These are phyloP conservation scores for Microvelia longipes DNA, from an alignment of 1,140 invertebrate genomes.

Conservation along the genomic window DNA sequence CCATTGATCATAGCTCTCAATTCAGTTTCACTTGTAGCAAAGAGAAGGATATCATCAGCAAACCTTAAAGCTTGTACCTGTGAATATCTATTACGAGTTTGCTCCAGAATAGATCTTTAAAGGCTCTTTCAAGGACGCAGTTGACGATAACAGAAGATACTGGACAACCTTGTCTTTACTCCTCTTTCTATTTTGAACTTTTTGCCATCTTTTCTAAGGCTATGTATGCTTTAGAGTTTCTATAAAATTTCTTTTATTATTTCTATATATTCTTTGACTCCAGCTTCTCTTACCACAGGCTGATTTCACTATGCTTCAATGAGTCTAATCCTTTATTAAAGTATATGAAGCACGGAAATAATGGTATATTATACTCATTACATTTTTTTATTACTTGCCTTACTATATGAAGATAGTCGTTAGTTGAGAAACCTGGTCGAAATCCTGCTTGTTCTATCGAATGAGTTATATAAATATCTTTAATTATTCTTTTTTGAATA, in stretches of 20 bases:
- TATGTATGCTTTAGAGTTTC: neutral
- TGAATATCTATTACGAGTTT: constrained; percentile 20
- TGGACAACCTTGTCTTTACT: constrained; percentile 9
- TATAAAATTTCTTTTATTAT: constrained; percentile 4
- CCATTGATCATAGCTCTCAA: constrained; percentile 6
- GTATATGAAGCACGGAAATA: constrained; percentile 2
- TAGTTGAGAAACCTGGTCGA: constrained; percentile 19
- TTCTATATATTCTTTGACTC: neutral
- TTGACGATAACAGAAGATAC: constrained; percentile 20
- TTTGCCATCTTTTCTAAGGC: neutral
- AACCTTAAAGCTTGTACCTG: constrained; percentile 22
- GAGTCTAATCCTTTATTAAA: neutral
- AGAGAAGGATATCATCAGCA: constrained; percentile 25
- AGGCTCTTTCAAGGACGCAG: constrained; percentile 14
- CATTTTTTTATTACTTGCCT: constrained; percentile 9
- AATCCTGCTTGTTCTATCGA: constrained; percentile 27
- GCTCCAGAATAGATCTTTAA: constrained; percentile 17
- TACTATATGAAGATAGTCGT: constrained; percentile 11
- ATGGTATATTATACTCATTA: constrained; percentile 6
- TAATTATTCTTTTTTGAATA: constrained; percentile 21
- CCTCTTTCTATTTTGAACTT: neutral
- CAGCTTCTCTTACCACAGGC: neutral
- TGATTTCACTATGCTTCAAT: neutral
- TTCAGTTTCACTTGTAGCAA: constrained; percentile 12
- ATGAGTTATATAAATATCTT: constrained; percentile 22